Evolutionary conservation across 2,888 invertebrate species (phyloP).

Genomic region (Nemurella pictetii): DNA sequence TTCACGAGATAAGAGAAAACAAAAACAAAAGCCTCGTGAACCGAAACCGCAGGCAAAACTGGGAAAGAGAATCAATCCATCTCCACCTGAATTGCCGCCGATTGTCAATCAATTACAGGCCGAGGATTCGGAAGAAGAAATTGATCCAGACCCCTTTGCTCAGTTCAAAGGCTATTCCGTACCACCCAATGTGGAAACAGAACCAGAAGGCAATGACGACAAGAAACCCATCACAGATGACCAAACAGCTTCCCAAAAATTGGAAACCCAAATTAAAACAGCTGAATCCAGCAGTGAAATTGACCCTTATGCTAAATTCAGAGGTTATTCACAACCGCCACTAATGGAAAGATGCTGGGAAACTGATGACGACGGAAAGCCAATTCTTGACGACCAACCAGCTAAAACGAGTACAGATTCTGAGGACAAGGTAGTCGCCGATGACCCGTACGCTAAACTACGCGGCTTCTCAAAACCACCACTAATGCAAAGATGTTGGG

Average conservation of each 20-base stretch:
- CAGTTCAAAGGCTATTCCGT: background rate
- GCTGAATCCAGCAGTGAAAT: background rate
- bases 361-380: conserved; percentile 33
- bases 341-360: conserved; percentile 42
- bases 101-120: conserved; percentile 1
- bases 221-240: background rate
- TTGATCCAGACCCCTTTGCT: background rate
- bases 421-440: conserved; percentile 46
- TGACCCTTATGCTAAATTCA: conserved; percentile 17
- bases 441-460: background rate
- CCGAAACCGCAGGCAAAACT: conserved; percentile 43
- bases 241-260: background rate
- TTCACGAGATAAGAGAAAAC: conserved; percentile 34
- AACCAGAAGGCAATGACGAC: background rate
- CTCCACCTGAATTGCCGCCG: conserved; percentile 35
- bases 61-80: conserved; percentile 43
- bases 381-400: background rate
- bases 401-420: conserved; percentile 36
- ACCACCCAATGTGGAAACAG: background rate
- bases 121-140: background rate
- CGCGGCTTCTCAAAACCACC: conserved; percentile 7
- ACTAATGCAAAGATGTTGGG: conserved; percentile 17
- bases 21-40: conserved; percentile 42
- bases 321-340: conserved; percentile 35
- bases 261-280: background rate